These are phyloP conservation scores for Geopemphigus sp. DNA, from an alignment of 1,140 invertebrate species.

Conservation along the genomic window DNA sequence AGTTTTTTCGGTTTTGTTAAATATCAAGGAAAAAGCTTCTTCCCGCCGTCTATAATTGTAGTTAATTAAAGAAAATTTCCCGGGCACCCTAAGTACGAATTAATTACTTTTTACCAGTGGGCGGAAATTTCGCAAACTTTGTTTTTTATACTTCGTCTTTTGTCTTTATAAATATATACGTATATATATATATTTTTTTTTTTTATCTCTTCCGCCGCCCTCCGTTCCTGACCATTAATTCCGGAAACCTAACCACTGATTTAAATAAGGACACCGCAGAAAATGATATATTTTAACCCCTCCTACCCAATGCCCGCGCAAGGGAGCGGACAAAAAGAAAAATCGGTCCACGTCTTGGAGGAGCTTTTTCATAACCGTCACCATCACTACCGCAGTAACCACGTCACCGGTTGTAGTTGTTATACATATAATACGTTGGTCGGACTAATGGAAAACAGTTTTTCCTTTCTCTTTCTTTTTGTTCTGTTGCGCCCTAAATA, in stretches of 20 bases:
- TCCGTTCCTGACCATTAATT: slow-evolving; percentile 48
- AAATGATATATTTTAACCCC: not conserved
- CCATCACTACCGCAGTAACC: not conserved
- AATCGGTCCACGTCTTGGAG: slow-evolving; percentile 30
- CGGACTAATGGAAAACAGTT: slow-evolving; percentile 29
- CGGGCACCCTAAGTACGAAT: slow-evolving; percentile 48
- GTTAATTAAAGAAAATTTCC: slow-evolving; percentile 50
- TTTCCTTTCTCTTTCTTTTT: not conserved
- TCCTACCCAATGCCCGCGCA: too few species aligned
- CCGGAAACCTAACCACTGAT: slow-evolving; percentile 49
- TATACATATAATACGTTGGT: not conserved
- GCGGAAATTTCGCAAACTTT: slow-evolving; percentile 49
- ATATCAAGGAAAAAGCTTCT: slow-evolving; percentile 47
- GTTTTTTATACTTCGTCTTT: slow-evolving; percentile 45
- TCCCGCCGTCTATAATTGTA: slow-evolving; percentile 42
- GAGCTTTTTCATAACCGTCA: slow-evolving; percentile 29
- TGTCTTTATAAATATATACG: slow-evolving; percentile 27
- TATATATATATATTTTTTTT: slow-evolving; percentile 4
- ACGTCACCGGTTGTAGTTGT: not conserved
- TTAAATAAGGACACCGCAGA: slow-evolving; percentile 43
- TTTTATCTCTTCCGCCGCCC: slow-evolving; percentile 34
- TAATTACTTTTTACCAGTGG: slow-evolving; percentile 50
- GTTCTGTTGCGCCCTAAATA: not conserved
- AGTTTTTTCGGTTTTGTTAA: slow-evolving; percentile 49
- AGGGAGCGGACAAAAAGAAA: slow-evolving; percentile 27